These are phyloP conservation scores for Microtus richardsoni DNA, from an alignment of 2,113 vertebrate species.

Conservation along the genomic window DNA sequence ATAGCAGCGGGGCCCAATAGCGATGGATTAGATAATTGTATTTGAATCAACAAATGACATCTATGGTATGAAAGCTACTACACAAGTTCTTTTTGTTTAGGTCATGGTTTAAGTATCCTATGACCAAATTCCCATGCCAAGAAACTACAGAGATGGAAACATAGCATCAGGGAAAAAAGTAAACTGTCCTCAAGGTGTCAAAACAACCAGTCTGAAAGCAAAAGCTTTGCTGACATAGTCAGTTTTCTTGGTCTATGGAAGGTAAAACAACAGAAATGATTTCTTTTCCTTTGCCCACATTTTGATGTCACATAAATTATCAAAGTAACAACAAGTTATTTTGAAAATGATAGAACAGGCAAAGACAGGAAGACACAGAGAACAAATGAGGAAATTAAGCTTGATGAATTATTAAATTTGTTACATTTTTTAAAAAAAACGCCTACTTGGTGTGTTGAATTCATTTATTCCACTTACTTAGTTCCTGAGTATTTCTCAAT, in stretches of 20 bases:
- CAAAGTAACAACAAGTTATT: conserved; percentile 8
- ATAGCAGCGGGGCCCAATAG: not conserved
- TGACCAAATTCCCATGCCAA: conserved; percentile 28
- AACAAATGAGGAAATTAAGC: conserved; percentile 32
- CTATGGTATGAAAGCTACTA: not conserved
- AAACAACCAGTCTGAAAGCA: conserved; percentile 36
- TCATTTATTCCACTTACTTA: not conserved
- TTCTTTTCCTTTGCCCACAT: conserved; percentile 38
- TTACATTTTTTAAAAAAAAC: not conserved
- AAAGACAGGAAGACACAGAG: conserved; percentile 2
- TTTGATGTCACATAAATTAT: conserved; percentile 51
- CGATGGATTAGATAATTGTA: not conserved
- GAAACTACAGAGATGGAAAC: conserved; percentile 28
- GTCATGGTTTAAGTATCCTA: conserved; percentile 4
- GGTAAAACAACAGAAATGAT: conserved; percentile 41
- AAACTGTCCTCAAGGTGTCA: conserved; percentile 5
- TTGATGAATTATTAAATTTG: conserved; percentile 36
- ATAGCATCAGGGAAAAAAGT: not conserved
- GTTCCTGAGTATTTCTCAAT: conserved; percentile 1
- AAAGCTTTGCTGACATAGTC: conserved; percentile 52
- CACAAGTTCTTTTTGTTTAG: not conserved
- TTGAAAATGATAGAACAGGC: conserved; percentile 2
- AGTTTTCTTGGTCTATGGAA: conserved; percentile 24
- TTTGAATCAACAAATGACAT: not conserved
- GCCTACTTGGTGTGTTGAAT: not conserved